phyloP scores from a whole-genome alignment of 2,797 vertebrate species.

The Bradypodion ventrale region DNA sequence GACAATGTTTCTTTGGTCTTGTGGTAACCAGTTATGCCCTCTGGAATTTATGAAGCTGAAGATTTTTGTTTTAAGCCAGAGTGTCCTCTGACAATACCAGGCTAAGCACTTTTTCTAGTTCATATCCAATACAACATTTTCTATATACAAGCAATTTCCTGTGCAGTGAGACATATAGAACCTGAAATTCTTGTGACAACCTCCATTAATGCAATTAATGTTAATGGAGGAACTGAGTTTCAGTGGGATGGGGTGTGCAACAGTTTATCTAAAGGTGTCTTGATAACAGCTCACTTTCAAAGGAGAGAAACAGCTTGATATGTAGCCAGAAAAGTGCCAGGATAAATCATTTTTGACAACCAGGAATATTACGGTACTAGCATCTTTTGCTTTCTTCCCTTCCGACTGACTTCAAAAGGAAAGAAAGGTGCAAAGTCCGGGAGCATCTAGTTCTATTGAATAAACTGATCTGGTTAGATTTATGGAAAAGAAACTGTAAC shows the following conservation, averaged over 20 bases:
- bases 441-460: conserved; percentile 14
- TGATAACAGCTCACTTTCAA: neutral
- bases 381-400: conserved; percentile 25
- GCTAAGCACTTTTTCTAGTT: neutral
- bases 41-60: neutral
- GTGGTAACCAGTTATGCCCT: neutral
- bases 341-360: conserved; percentile 19
- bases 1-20: neutral
- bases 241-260: neutral
- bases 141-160: neutral
- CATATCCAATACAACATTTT: neutral
- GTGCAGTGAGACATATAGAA: neutral
- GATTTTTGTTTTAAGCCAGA: conserved; percentile 8
- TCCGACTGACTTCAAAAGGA: conserved; percentile 10
- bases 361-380: neutral
- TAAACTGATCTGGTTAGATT: conserved; percentile 1
- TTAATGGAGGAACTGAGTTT: neutral
- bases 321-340: conserved; percentile 29
- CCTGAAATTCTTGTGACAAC: conserved; percentile 14
- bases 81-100: neutral
- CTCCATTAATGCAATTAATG: neutral
- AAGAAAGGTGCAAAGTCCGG: neutral
- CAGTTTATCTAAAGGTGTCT: neutral
- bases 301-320: conserved; percentile 12
- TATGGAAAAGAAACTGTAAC: neutral